phyloP scores from a whole-genome alignment of 2,113 vertebrate genomes.

The Catharus bicknelli region DNA sequence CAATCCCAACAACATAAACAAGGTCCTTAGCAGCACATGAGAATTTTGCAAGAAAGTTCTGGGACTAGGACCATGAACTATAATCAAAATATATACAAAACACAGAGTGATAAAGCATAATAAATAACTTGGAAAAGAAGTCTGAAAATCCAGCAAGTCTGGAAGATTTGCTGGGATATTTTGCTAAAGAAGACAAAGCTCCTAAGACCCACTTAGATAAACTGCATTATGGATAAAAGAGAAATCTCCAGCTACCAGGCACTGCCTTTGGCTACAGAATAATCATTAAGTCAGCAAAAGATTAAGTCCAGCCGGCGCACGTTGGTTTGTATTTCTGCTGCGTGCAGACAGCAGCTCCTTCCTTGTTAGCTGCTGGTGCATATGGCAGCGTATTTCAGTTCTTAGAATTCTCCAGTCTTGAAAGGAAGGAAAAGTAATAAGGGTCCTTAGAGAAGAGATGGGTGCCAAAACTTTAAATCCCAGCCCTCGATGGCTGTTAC shows the following conservation, averaged over 20 bases:
- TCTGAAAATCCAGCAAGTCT: not conserved
- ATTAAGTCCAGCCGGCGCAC: not conserved
- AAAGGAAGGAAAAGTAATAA: not conserved
- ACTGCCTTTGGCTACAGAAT: not conserved
- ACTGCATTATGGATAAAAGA: not conserved
- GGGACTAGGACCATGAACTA: not conserved
- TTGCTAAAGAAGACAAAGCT: not conserved
- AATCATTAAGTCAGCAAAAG: not conserved
- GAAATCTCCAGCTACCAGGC: not conserved
- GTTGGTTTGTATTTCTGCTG: not conserved
- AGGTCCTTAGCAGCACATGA: not conserved
- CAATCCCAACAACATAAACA: not conserved
- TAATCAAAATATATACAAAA: not conserved
- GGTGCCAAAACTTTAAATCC: not conserved
- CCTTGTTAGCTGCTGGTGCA: not conserved
- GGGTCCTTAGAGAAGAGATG: not conserved
- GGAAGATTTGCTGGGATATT: not conserved
- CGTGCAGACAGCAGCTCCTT: not conserved
- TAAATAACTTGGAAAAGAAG: not conserved
- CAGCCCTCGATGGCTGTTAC: not conserved
- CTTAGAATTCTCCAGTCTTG: not conserved
- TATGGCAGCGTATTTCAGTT: not conserved
- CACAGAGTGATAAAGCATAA: not conserved
- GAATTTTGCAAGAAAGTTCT: not conserved
- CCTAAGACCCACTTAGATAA: not conserved